Percentiles rank a stretch among this genome's conserved stretches.
Evolutionary conservation across 1,140 invertebrate genomes (phyloP).

Genomic region (Musca vetustissima): DNA sequence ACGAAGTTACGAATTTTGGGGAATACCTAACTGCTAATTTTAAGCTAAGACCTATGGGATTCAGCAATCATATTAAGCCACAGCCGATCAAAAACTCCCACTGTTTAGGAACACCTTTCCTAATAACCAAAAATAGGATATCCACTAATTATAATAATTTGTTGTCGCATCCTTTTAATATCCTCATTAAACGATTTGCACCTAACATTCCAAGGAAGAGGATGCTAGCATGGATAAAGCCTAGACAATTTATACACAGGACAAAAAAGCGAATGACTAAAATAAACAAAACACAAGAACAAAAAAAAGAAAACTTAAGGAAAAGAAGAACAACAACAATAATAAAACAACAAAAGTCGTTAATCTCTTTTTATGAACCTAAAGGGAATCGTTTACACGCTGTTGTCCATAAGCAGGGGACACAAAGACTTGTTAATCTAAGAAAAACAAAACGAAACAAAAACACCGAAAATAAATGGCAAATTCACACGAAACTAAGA

Average conservation of each 20-base stretch:
- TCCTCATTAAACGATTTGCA: slow-evolving; percentile 53
- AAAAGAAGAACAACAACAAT: neutral
- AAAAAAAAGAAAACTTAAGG: neutral
- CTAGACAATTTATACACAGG: too few species aligned
- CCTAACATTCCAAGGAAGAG: neutral
- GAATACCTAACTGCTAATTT: too few species aligned
- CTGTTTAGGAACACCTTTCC: too few species aligned
- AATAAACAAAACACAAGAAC: neutral
- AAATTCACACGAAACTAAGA: slow-evolving; percentile 25
- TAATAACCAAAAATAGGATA: too few species aligned
- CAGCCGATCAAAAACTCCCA: too few species aligned
- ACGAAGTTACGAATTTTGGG: too few species aligned
- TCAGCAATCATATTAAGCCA: too few species aligned
- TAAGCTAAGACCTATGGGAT: too few species aligned
- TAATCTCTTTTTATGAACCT: slow-evolving; percentile 57
- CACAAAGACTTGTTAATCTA: neutral
- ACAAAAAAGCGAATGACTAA: slow-evolving; percentile 1
- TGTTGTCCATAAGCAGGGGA: neutral
- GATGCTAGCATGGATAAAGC: neutral
- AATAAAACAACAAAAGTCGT: slow-evolving; percentile 37
- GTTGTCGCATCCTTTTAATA: slow-evolving; percentile 32
- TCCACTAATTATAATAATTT: too few species aligned
- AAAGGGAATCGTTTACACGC: slow-evolving; percentile 52
- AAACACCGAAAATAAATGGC: neutral
- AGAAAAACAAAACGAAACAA: neutral